phyloP scores from a whole-genome alignment of 2,797 vertebrate genomes.

The Cyprinella venusta region DNA sequence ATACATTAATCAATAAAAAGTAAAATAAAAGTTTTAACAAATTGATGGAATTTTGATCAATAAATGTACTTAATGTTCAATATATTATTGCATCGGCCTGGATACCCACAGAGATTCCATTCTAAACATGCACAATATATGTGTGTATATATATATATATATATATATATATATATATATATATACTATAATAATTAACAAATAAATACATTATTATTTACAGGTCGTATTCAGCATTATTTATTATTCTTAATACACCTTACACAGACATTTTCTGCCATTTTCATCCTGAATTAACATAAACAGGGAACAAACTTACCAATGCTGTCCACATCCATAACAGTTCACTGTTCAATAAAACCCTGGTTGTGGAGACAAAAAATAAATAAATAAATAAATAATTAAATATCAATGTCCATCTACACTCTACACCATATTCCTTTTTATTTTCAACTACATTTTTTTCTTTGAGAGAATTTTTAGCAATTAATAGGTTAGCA shows the following conservation, averaged over 20 bases:
- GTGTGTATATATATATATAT: too few species aligned
- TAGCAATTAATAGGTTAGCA: background rate
- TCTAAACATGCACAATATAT: background rate
- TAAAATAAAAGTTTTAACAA: too few species aligned
- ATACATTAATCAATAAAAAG: background rate
- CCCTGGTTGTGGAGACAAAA: background rate
- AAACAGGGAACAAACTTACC: conserved; percentile 59
- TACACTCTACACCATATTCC: background rate
- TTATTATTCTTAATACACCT: background rate
- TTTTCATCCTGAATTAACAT: background rate
- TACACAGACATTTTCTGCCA: background rate
- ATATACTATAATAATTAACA: background rate
- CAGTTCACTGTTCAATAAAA: background rate
- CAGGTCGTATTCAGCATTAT: too few species aligned
- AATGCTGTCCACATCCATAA: conserved; percentile 67
- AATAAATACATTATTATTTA: background rate
- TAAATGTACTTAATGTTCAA: background rate
- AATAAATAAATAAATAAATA: background rate
- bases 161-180: too few species aligned
- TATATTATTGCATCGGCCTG: background rate
- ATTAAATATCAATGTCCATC: background rate
- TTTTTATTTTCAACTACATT: background rate
- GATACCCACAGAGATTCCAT: background rate
- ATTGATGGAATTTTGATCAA: background rate
- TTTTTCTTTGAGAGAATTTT: background rate